Conservation (phyloP, 2,797 vertebrate genomes). For the Pempheris klunzingeri region DNA sequence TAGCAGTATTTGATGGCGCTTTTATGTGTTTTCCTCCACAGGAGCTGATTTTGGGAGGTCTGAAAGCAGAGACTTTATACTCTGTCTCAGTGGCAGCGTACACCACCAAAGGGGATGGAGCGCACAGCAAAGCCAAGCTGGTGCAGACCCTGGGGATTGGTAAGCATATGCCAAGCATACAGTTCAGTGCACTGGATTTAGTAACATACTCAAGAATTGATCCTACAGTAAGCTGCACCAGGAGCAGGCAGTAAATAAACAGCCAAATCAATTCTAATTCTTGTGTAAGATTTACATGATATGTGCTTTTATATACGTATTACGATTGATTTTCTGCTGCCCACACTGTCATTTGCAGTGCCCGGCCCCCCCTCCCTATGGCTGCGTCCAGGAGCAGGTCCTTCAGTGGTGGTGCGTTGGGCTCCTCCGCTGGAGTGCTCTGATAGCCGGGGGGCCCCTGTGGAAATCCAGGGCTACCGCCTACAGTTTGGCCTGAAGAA, state of each 20-base stretch:
- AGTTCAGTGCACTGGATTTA: constrained; percentile 65
- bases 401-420: constrained; percentile 90
- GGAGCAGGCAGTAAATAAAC: constrained; percentile 64
- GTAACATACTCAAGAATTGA: constrained; percentile 67
- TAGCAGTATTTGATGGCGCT: constrained; percentile 33
- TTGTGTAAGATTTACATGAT: constrained; percentile 61
- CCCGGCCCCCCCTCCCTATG: constrained; percentile 90
- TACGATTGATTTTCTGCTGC: constrained; percentile 60
- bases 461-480: constrained; percentile 91
- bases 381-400: constrained; percentile 87
- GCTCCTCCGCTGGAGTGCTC: constrained; percentile 80
- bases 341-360: constrained; percentile 81
- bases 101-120: constrained; percentile 91
- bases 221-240: constrained; percentile 54
- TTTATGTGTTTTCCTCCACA: constrained; percentile 60
- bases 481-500: constrained; percentile 92
- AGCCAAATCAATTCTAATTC: constrained; percentile 68
- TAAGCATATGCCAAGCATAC: constrained; percentile 75
- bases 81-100: constrained; percentile 91
- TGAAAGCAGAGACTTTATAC: constrained; percentile 93
- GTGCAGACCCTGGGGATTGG: constrained; percentile 91
- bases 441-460: constrained; percentile 63
- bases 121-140: constrained; percentile 92
- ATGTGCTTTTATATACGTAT: constrained; percentile 29
- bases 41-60: constrained; percentile 92